Evolutionary conservation across 2,888 invertebrate genomes (phyloP).

Genomic region (Tetranychus piercei): DNA sequence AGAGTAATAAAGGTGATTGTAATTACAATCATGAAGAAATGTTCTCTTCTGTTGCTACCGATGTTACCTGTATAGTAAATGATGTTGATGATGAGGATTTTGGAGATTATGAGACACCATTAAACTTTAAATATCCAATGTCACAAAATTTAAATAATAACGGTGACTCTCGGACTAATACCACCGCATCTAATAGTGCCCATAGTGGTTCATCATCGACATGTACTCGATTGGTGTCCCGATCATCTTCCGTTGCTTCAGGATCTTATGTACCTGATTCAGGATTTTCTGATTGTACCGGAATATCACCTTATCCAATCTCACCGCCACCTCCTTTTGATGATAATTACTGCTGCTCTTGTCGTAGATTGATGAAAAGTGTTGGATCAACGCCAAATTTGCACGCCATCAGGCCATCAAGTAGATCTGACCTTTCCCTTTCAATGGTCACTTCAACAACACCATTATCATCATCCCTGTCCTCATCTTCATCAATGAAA

Average conservation of each 20-base stretch:
- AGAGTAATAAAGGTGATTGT: not conserved
- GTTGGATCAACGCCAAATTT: slow-evolving; percentile 7
- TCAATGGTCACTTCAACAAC: not conserved
- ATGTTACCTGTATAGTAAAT: not conserved
- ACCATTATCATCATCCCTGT: not conserved
- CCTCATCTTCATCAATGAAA: not conserved
- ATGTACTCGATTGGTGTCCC: not conserved
- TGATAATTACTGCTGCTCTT: slow-evolving; percentile 2
- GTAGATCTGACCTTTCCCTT: not conserved
- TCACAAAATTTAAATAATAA: not conserved
- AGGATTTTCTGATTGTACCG: not conserved
- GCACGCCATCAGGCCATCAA: not conserved
- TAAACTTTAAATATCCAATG: not conserved
- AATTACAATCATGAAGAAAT: not conserved
- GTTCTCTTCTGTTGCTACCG: not conserved
- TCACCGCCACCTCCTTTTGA: slow-evolving; percentile 6
- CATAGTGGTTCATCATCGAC: not conserved
- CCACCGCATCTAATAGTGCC: not conserved
- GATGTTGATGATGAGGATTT: not conserved
- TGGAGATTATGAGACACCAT: not conserved
- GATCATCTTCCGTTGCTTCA: not conserved
- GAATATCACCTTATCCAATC: not conserved
- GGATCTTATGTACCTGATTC: not conserved
- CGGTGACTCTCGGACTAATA: too few species aligned
- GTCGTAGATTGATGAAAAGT: not conserved